These are phyloP conservation scores for Beroe ovata DNA, from an alignment of 37 sponge, comb jelly and placozoan species.

Conservation along the genomic window DNA sequence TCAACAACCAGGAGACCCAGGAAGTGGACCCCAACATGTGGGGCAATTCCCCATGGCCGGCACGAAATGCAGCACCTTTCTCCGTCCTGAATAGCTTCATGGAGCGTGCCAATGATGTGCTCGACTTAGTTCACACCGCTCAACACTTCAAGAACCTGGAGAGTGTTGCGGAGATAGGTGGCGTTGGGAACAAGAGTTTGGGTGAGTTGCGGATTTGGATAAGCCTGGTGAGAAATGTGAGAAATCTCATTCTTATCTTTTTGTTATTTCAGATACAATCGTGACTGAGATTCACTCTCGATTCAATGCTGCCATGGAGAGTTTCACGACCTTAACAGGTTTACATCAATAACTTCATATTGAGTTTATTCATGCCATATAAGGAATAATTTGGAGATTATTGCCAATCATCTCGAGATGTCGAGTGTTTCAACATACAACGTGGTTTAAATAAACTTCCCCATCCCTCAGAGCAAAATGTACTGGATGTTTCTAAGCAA, in stretches of 20 bases:
- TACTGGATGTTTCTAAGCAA: conserved; percentile 43
- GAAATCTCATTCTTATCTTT: not conserved
- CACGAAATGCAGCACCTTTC: conserved; percentile 78
- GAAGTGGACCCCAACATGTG: conserved; percentile 57
- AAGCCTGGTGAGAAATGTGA: not conserved
- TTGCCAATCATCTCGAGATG: too few species aligned
- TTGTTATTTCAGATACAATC: conserved; percentile 63
- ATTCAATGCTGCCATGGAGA: conserved; percentile 69
- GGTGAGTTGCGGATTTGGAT: conserved; percentile 6
- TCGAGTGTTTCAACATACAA: too few species aligned
- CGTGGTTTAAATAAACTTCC: not conserved
- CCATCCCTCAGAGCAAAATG: not conserved
- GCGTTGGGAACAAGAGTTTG: conserved; percentile 59
- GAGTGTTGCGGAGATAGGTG: conserved; percentile 48
- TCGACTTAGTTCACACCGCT: conserved; percentile 82
- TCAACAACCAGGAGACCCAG: conserved; percentile 9
- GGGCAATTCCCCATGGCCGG: conserved; percentile 77
- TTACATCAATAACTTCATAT: conserved; percentile 29
- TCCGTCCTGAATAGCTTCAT: conserved; percentile 75
- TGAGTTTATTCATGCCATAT: not conserved
- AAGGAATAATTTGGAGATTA: not conserved
- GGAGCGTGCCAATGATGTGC: conserved; percentile 89
- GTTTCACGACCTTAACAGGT: conserved; percentile 65
- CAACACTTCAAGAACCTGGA: conserved; percentile 79
- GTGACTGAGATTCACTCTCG: conserved; percentile 69